A percentile compares a stretch with the other conserved stretches of the same genome.
Evolutionary conservation across 2,888 invertebrate species (phyloP).

Genomic region (Asteroscopus sphinx): DNA sequence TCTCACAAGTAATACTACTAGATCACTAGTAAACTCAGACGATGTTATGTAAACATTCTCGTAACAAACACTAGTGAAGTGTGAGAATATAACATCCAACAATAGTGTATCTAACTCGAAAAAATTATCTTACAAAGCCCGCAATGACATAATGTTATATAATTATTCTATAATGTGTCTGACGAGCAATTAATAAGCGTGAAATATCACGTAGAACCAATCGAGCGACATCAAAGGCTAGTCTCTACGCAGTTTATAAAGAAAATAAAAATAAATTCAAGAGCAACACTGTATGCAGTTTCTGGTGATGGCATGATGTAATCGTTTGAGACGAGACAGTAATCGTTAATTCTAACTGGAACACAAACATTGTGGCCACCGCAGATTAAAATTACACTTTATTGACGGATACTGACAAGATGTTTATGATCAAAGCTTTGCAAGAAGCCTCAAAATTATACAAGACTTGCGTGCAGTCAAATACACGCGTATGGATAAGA

Average conservation of each 20-base stretch:
- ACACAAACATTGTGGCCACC: constrained; percentile 56
- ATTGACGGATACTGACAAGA: constrained; percentile 50
- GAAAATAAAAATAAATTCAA: constrained; percentile 62
- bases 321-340: constrained; percentile 54
- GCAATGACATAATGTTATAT: constrained; percentile 38
- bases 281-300: constrained; percentile 62
- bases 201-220: constrained; percentile 54
- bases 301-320: constrained; percentile 74
- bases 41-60: constrained; percentile 52
- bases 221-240: constrained; percentile 60
- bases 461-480: constrained; percentile 4
- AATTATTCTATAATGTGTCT: constrained; percentile 43
- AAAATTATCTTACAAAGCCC: constrained; percentile 30
- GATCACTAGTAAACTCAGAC: constrained; percentile 54
- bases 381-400: constrained; percentile 51
- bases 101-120: constrained; percentile 24
- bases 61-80: constrained; percentile 19
- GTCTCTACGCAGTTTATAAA: constrained; percentile 42
- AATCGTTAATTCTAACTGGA: constrained; percentile 69
- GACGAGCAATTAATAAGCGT: constrained; percentile 52
- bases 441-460: constrained; percentile 18
- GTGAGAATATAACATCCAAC: constrained; percentile 25
- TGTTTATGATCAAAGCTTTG: constrained; percentile 43
- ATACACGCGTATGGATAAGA: constrained; percentile 12
- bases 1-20: constrained; percentile 24